Evolutionary conservation across 2,797 vertebrate genomes (phyloP), one percentile per base, ranked within the genome.

Genomic region (Philypnodon macrostomus): DNA sequence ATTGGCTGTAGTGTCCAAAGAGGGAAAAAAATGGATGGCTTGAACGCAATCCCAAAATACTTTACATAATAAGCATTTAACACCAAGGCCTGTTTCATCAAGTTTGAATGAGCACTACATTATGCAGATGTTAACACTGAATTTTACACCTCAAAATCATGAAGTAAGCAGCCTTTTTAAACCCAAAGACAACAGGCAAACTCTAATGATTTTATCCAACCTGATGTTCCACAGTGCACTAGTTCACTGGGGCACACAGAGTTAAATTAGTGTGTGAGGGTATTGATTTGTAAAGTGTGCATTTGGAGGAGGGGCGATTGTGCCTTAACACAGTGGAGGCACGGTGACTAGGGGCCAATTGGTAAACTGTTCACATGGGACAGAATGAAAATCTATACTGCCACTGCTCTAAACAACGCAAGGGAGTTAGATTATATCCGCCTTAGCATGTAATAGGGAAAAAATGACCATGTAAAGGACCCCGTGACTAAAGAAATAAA

Each of bases 261-360:
- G 67, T 74, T 82, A 77, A 80, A 85, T 84, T 75, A 77, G 36
- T 59, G 61, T 61, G 74, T 80, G 71, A 67, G 65, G 50, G 45
- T 85, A 89, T 86, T 86, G 87, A 90, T 89, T 81, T 39, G 38
- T 47, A 63, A 79, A 77, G 61, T 57, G 69, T 80, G 62, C 46
- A 76, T 83, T 66, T 67, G 54, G 59, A 78, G 63, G 40, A 58
- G 64, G 50, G 48, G 39, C 45, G 57, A 46, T 34, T 47, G 50
- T 32, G 64, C 19, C 31, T 38, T 59, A 80, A 79, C 55, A 19
- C 51, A 45, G 42, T n/a, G 44, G 38, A 58, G 36, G 49, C 54
- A 67, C 46, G 70, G 60, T 75, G 66, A 76, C 75, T 65, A 33
- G 42, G 49, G 78, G 77, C 75, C 57, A 48, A 58, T 64, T 48